phyloP scores from a whole-genome alignment of 2,113 vertebrate species.

The Pygoscelis adeliae region DNA sequence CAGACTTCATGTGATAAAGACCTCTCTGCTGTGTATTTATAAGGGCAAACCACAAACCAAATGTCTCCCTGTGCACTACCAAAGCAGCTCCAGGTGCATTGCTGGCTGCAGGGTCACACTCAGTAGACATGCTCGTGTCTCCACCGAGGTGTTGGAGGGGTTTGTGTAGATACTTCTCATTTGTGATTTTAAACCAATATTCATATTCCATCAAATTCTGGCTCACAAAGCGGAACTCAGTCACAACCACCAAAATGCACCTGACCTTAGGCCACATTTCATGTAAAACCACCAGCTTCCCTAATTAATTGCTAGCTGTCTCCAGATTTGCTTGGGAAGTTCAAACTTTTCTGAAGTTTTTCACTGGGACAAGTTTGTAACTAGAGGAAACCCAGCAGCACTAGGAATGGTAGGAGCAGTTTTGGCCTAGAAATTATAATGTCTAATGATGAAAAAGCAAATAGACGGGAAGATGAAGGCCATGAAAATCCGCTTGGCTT shows the following conservation, averaged over 20 bases:
- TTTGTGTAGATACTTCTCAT: not conserved
- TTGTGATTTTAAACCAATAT: not conserved
- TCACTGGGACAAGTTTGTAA: not conserved
- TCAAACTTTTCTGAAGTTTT: not conserved
- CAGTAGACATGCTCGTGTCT: not conserved
- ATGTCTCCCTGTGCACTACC: not conserved
- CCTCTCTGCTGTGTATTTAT: not conserved
- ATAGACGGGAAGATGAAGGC: fast-evolving
- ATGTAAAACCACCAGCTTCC: not conserved
- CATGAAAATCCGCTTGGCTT: too few relatives aligned
- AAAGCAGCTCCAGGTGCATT: fast-evolving
- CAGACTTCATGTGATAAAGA: not conserved
- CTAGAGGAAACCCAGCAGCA: not conserved
- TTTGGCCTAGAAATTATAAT: not conserved
- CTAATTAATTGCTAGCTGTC: not conserved
- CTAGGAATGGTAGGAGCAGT: not conserved
- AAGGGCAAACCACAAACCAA: fast-evolving
- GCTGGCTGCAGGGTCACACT: not conserved
- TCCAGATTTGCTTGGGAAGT: not conserved
- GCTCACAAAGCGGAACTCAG: not conserved
- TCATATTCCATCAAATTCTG: too few relatives aligned
- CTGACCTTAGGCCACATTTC: fast-evolving
- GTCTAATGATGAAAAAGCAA: not conserved
- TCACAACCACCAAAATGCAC: not conserved
- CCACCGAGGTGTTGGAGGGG: fast-evolving